phyloP scores from a whole-genome alignment of 1,140 invertebrate species.

The Popillia japonica region DNA sequence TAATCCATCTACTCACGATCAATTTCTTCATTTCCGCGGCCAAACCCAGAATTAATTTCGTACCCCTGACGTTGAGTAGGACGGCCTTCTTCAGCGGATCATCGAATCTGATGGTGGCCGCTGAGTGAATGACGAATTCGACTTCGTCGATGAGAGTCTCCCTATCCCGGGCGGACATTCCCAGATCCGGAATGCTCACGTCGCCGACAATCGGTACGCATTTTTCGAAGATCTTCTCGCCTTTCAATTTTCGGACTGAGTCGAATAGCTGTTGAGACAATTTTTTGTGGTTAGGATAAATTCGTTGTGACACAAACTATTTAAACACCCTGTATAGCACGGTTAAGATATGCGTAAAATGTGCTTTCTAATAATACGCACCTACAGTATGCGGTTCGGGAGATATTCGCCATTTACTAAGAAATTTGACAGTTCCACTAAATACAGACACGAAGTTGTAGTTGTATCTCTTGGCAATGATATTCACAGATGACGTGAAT shows the following conservation, averaged over 20 bases:
- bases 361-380: too few species aligned
- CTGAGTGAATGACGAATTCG: slow-evolving; percentile 72
- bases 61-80: slow-evolving; percentile 65
- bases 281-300: too few species aligned
- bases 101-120: slow-evolving; percentile 75
- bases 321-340: too few species aligned
- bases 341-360: too few species aligned
- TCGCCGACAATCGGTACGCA: slow-evolving; percentile 83
- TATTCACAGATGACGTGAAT: too few species aligned
- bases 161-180: slow-evolving; percentile 61
- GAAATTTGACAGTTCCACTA: too few species aligned
- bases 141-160: slow-evolving; percentile 64
- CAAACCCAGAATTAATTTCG: slow-evolving; percentile 70
- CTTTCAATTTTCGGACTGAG: slow-evolving; percentile 38
- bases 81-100: slow-evolving; percentile 71
- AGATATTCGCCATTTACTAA: too few species aligned
- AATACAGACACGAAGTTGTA: too few species aligned
- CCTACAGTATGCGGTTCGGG: too few species aligned
- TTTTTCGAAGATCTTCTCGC: slow-evolving; percentile 63
- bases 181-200: slow-evolving; percentile 69
- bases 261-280: slow-evolving; percentile 44
- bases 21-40: slow-evolving; percentile 67
- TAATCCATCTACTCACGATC: slow-evolving; percentile 39
- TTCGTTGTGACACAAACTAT: too few species aligned
- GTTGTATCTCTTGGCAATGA: too few species aligned